Conservation (phyloP, 2,113 vertebrate species). For the Daubentonia madagascariensis region DNA sequence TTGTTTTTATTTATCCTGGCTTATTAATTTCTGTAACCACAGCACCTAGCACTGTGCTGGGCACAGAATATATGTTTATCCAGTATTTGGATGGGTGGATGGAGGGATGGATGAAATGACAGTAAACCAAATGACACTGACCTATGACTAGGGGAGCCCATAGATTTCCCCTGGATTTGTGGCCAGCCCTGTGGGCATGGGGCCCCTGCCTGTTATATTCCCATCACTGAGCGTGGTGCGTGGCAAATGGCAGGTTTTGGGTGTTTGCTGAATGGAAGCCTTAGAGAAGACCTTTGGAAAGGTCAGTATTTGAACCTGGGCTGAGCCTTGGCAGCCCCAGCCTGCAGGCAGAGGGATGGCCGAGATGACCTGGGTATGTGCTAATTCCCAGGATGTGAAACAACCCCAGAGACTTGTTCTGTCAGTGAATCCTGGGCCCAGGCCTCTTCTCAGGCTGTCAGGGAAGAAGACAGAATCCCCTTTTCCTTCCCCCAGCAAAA, state of each 20-base stretch:
- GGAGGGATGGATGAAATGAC: background rate
- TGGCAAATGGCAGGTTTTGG: background rate
- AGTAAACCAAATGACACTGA: background rate
- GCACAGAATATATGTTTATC: background rate
- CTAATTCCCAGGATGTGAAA: no score
- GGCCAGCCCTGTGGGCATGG: background rate
- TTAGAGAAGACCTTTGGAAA: background rate
- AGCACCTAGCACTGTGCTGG: background rate
- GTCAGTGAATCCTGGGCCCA: background rate
- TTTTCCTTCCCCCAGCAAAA: background rate
- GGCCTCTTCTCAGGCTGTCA: background rate
- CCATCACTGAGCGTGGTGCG: background rate
- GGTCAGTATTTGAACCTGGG: background rate
- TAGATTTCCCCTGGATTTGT: background rate
- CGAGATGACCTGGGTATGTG: background rate
- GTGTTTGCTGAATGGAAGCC: background rate
- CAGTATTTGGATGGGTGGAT: background rate
- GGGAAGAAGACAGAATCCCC: background rate
- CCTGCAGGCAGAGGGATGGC: background rate
- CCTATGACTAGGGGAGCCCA: background rate
- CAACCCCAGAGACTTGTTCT: fast-evolving
- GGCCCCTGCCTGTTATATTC: background rate
- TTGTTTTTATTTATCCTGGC: background rate
- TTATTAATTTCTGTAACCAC: background rate
- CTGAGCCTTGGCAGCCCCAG: background rate